Conservation (phyloP, 2,113 vertebrate genomes). For the Leucoraja erinaceus region DNA sequence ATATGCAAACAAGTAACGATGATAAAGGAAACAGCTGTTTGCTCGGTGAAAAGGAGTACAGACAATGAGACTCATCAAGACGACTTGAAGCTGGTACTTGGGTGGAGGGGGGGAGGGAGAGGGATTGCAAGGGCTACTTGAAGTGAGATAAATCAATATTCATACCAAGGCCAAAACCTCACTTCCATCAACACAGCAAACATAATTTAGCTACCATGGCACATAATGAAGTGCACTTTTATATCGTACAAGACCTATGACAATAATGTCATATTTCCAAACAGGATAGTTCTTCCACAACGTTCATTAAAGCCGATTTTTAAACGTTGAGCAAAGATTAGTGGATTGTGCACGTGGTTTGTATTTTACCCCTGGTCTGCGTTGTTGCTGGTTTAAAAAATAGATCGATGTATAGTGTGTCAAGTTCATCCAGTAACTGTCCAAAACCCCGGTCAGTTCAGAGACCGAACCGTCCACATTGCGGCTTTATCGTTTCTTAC, state of each 20-base stretch:
- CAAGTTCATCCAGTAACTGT: neutral
- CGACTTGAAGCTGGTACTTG: too few species aligned
- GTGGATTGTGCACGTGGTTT: neutral
- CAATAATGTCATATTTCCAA: neutral
- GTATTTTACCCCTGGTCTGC: neutral
- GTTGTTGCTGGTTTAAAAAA: neutral
- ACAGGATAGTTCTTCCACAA: neutral
- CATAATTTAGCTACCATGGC: neutral
- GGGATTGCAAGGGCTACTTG: too few species aligned
- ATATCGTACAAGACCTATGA: neutral
- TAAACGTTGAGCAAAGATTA: neutral
- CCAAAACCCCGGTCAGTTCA: neutral
- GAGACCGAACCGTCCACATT: neutral
- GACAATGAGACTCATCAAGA: too few species aligned
- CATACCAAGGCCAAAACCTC: neutral
- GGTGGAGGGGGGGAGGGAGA: too few species aligned
- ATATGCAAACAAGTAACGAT: too few species aligned
- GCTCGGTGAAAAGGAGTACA: too few species aligned
- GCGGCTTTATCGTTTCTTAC: neutral
- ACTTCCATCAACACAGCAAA: neutral
- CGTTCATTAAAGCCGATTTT: neutral
- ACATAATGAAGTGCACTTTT: neutral
- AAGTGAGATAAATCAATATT: too few species aligned
- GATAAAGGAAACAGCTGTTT: too few species aligned
- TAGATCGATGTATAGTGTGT: too few species aligned